Evolutionary conservation across 2,888 invertebrate species (phyloP).

Genomic region (Dynastes maya): DNA sequence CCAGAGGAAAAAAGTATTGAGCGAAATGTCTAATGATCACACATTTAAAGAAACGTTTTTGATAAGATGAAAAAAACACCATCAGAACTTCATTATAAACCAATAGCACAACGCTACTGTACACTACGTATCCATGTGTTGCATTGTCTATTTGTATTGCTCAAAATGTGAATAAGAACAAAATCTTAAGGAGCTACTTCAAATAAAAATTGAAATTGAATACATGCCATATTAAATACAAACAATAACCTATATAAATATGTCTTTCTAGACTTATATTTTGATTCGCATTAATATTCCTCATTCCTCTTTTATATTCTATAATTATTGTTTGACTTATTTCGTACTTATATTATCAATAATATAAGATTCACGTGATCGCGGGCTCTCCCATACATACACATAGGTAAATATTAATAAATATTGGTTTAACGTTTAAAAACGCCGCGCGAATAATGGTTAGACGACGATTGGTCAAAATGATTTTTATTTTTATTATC

Average conservation of each 20-base stretch:
- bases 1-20: too few relatives aligned
- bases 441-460: constrained; percentile 32
- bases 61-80: too few relatives aligned
- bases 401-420: constrained; percentile 5
- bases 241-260: constrained; percentile 19
- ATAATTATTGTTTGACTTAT: constrained; percentile 48
- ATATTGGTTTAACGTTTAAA: constrained; percentile 32
- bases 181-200: too few relatives aligned
- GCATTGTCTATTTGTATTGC: too few relatives aligned
- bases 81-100: too few relatives aligned
- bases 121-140: too few relatives aligned
- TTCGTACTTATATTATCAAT: constrained; percentile 37
- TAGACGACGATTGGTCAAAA: constrained; percentile 47
- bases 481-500: constrained; percentile 38
- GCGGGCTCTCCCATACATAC: constrained; percentile 17
- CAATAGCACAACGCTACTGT: too few relatives aligned
- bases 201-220: constrained; percentile 23
- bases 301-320: constrained; percentile 14
- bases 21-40: too few relatives aligned
- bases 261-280: background rate
- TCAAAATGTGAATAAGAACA: too few relatives aligned
- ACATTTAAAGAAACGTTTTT: too few relatives aligned
- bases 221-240: constrained; percentile 16
- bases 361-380: constrained; percentile 35
- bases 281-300: constrained; percentile 36